These are phyloP conservation scores for Sarcoramphus papa DNA, from an alignment of 2,797 vertebrate species.

Conservation along the genomic window DNA sequence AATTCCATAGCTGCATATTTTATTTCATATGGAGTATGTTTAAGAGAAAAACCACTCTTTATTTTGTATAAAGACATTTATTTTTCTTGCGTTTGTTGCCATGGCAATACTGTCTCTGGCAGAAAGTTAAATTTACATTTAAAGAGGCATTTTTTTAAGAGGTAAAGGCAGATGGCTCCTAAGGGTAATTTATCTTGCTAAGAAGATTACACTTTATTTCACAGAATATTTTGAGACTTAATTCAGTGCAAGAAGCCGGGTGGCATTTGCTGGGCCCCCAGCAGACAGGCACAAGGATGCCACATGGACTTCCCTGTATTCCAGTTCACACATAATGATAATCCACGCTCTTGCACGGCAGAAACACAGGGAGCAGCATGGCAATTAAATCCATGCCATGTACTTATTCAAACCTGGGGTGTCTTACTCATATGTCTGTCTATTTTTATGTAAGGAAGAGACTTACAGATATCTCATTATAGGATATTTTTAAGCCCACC, in stretches of 20 bases:
- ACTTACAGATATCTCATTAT: neutral
- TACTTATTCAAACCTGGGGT: neutral
- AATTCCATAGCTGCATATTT: neutral
- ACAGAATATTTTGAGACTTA: neutral
- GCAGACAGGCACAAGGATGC: neutral
- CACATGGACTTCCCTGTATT: neutral
- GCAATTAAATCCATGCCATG: neutral
- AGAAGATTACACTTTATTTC: neutral
- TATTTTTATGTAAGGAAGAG: neutral
- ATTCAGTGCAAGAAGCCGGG: neutral
- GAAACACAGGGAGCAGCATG: neutral
- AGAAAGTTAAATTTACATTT: slow-evolving; percentile 61
- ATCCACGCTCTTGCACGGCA: neutral
- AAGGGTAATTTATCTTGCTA: slow-evolving; percentile 19
- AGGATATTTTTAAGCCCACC: neutral
- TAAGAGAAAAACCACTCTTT: neutral
- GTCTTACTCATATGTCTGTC: neutral
- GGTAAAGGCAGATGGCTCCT: slow-evolving; percentile 23
- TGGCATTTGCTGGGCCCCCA: neutral
- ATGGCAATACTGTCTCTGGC: slow-evolving; percentile 40
- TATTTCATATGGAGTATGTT: neutral
- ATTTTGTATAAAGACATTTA: neutral
- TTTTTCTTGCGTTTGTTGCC: slow-evolving; percentile 45
- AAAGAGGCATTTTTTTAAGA: slow-evolving; percentile 21
- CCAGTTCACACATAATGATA: neutral